phyloP scores from a whole-genome alignment of 64 coral and sea anemone genomes.

The Cladopsammia gracilis region DNA sequence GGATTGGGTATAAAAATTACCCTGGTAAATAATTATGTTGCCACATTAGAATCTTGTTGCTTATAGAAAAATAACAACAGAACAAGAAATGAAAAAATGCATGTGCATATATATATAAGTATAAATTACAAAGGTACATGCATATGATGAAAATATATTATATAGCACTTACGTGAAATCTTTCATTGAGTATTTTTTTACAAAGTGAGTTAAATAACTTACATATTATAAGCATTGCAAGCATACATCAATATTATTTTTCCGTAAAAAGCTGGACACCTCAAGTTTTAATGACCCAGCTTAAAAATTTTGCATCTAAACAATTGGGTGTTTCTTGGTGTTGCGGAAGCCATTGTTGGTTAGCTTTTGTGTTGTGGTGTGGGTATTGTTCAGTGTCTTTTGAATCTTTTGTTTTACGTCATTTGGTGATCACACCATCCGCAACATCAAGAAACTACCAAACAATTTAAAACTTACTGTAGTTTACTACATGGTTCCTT shows the following conservation, averaged over 20 bases:
- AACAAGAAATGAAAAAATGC: constrained; percentile 4
- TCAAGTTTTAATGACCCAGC: neutral
- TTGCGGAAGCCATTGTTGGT: too few species aligned
- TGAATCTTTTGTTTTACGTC: too few species aligned
- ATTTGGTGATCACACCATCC: too few species aligned
- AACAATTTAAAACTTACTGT: too few species aligned
- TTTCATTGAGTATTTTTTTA: constrained; percentile 19
- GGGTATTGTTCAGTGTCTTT: too few species aligned
- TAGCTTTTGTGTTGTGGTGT: too few species aligned
- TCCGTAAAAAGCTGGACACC: neutral
- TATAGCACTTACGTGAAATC: constrained; percentile 63
- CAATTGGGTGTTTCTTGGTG: neutral
- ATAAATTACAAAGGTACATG: constrained; percentile 64
- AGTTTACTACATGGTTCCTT: neutral
- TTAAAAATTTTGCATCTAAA: constrained; percentile 18
- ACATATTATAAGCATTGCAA: constrained; percentile 15
- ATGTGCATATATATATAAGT: constrained; percentile 63
- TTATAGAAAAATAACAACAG: constrained; percentile 48
- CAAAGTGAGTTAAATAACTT: constrained; percentile 41
- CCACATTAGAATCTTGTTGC: constrained; percentile 9
- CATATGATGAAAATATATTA: constrained; percentile 66
- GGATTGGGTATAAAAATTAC: constrained; percentile 39
- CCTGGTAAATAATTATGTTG: constrained; percentile 13
- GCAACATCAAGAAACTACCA: too few species aligned
- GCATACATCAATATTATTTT: neutral